These are phyloP conservation scores for Numenius phaeopus DNA, from an alignment of 2,797 vertebrate species.

Conservation along the genomic window DNA sequence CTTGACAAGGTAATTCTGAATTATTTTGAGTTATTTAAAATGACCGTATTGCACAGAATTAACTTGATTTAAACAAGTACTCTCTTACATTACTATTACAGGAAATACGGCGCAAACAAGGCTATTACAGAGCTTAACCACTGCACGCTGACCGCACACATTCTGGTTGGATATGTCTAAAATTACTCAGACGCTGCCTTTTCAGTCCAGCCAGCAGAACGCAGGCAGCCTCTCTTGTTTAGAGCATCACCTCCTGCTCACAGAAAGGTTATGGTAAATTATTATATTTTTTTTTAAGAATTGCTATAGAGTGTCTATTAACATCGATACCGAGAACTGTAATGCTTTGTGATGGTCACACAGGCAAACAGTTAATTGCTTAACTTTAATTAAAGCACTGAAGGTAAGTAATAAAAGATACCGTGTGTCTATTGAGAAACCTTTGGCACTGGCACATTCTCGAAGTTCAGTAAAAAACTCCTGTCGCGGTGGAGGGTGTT, in stretches of 20 bases:
- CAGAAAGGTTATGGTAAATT: neutral
- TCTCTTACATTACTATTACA: neutral
- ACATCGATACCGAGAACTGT: neutral
- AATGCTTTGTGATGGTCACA: neutral
- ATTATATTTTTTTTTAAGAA: neutral
- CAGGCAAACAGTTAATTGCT: neutral
- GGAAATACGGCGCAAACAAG: neutral
- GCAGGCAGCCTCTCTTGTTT: neutral
- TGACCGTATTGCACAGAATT: neutral
- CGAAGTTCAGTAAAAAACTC: conserved; percentile 90
- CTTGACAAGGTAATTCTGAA: neutral
- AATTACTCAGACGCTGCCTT: neutral
- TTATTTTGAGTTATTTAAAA: neutral
- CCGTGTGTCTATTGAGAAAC: conserved; percentile 91
- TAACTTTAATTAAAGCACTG: neutral
- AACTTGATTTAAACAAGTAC: neutral
- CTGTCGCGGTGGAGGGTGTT: conserved; percentile 90
- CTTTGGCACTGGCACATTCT: conserved; percentile 85
- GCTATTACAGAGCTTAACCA: neutral
- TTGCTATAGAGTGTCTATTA: neutral
- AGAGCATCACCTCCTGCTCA: neutral
- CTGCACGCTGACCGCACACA: neutral
- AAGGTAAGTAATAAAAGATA: conserved; percentile 51
- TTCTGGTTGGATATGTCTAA: neutral
- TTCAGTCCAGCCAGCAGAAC: neutral